Conservation (phyloP, 1,140 invertebrate species). For the Leptonema lineaticorne region DNA sequence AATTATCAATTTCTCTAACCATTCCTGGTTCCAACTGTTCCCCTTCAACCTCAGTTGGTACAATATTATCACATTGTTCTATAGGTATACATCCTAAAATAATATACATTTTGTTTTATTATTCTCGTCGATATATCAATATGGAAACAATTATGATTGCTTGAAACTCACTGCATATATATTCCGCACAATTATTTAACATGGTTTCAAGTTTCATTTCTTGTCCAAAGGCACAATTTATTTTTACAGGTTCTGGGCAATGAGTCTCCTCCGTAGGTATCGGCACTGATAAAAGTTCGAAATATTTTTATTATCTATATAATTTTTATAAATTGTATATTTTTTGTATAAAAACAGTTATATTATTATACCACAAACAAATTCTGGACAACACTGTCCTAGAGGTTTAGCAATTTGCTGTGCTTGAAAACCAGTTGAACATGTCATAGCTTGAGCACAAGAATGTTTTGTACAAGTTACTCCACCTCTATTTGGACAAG, state of each 20-base stretch:
- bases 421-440: slow-evolving; percentile 56
- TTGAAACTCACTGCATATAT: slow-evolving; percentile 64
- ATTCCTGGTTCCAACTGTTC: slow-evolving; percentile 62
- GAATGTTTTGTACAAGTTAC: slow-evolving; percentile 60
- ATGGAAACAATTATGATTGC: slow-evolving; percentile 19
- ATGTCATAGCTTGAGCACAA: slow-evolving; percentile 63
- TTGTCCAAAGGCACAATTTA: slow-evolving; percentile 70
- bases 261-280: slow-evolving; percentile 51
- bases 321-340: too few relatives aligned
- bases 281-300: slow-evolving; percentile 50
- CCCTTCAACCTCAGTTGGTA: slow-evolving; percentile 46
- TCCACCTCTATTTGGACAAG: slow-evolving; percentile 58
- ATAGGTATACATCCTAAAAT: slow-evolving; percentile 65
- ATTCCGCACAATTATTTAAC: slow-evolving; percentile 64
- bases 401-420: slow-evolving; percentile 56
- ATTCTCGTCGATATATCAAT: neutral
- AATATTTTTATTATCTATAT: too few relatives aligned
- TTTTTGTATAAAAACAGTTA: too few relatives aligned
- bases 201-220: slow-evolving; percentile 63
- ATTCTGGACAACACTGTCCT: slow-evolving; percentile 68
- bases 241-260: slow-evolving; percentile 64
- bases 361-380: slow-evolving; percentile 62
- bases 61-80: slow-evolving; percentile 63
- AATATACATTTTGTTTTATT: neutral
- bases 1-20: slow-evolving; percentile 56